Evolutionary conservation across 1,140 invertebrate species (phyloP).

Genomic region (Dendroctonus ponderosae): DNA sequence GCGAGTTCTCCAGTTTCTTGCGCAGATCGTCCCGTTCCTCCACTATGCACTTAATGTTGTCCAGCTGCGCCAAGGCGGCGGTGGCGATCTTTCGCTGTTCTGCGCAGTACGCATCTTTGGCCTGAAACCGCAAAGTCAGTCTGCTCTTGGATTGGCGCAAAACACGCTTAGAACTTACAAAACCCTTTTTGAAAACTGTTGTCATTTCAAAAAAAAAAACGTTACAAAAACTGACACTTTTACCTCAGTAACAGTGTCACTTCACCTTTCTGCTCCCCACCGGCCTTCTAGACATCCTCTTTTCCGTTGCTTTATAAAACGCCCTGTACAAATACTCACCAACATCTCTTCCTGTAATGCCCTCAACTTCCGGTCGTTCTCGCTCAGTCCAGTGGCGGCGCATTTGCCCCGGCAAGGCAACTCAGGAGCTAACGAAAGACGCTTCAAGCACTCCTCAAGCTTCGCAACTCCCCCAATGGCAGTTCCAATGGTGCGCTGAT

Average conservation of each 20-base stretch:
- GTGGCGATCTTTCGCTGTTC: constrained; percentile 38
- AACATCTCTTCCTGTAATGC: not conserved
- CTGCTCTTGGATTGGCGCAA: not conserved
- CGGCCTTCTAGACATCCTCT: too few species aligned
- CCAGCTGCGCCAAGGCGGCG: constrained; percentile 40
- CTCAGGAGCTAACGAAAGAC: not conserved
- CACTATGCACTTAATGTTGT: constrained; percentile 39
- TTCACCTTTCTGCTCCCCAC: too few species aligned
- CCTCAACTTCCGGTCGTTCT: not conserved
- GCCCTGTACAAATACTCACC: not conserved
- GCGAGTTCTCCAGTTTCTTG: constrained; percentile 35
- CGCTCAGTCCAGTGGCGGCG: not conserved
- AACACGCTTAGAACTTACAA: constrained; percentile 22
- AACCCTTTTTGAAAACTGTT: constrained; percentile 21
- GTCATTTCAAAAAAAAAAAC: constrained; percentile 27
- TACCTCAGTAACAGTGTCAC: not conserved
- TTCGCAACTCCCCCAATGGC: not conserved
- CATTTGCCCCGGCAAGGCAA: not conserved
- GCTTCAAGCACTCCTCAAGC: constrained; percentile 5
- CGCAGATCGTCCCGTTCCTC: constrained; percentile 38
- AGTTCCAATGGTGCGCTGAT: constrained; percentile 1
- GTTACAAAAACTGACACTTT: constrained; percentile 2
- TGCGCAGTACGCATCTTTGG: constrained; percentile 37
- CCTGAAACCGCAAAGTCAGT: constrained; percentile 25
- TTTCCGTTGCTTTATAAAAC: too few species aligned